Evolutionary conservation across 2,113 vertebrate genomes (phyloP), one percentile per base, ranked within the genome.

Genomic region (Leucoraja erinaceus): DNA sequence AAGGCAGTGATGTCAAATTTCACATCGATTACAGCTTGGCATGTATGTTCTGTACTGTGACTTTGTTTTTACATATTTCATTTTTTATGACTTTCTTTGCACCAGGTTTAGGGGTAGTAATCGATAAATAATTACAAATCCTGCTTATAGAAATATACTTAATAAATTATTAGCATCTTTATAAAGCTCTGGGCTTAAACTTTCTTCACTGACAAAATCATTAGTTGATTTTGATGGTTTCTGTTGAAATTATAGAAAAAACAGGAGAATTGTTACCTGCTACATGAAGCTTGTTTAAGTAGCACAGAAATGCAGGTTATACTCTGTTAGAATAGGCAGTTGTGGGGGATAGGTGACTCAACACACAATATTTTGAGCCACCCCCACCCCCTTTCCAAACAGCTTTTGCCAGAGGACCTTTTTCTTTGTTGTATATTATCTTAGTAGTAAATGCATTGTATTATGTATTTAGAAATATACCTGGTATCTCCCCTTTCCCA

Each of bases 11-110:
- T 97, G 95, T 95, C 96, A 94, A 98, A 96, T 94, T 96, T 96
- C 18, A 94, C 96, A n/a, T 98, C 97, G 56, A 93, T 97, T 76
- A 96, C 96, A 5, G 98, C 97, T 0, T 99, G 98, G 99, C 99
- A 99, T 61, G 99, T 99, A 95, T 96, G 97, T 95, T 90, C 47
- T 7, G 10, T 93, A 47, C 31, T 93, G 3, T 28, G 86, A 3
- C 59, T 63, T 8, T 83, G 83, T 63, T 14, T 14, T 63, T 63
- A 6, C 12, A 31, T 63, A 18, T 1, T 31, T 7, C 4, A 14
- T n/a, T 28, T 7, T 61, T n/a, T 63, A 63, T 63, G 28, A 31
- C 25, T n/a, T 5, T 63, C 59, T 63, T 12, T 63, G 83, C 59
- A 86, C 28, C n/a, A 86, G 18, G 56, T 63, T 86, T 31, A 11